Evolutionary conservation across 1,140 invertebrate genomes (phyloP), one percentile per base, ranked within the genome.

Genomic region (Monochamus saltuarius): DNA sequence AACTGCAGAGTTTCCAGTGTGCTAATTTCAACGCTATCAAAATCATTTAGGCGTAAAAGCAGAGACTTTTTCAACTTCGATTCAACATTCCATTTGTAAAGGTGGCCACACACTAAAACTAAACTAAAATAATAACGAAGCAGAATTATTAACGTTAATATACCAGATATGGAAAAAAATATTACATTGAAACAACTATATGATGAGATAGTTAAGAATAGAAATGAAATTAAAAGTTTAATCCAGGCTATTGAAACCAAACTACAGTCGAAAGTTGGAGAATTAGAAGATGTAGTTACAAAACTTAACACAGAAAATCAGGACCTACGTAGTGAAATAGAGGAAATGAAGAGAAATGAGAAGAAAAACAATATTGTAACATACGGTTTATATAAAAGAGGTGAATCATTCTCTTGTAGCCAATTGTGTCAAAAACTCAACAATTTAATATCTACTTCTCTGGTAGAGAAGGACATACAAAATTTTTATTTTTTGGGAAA

Each of bases 341-440:
- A 22, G 37, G n/a, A 58, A 47, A n/a, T n/a, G n/a, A n/a, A n/a
- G n/a, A 57, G 57, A 45, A 7, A 45, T 45, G 16, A 45, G 42
- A 45, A 45, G 16, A 7, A 7, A 14, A 45, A 45, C 16, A 45
- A 45, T 45, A 45, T 45, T 7, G 7, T 45, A 9, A 14, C 16
- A 45, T 45, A 11, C 14, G 13, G 42, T 11, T 45, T 9, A 7
- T 11, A 45, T 7, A 45, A 9, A 45, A 45, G 13, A 9, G 14
- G 16, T 7, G 9, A 7, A 45, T 7, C 42, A 45, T 9, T 45
- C 8, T n/a, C n/a, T n/a, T n/a, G n/a, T n/a, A 14, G 16, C 16
- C 16, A 7, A 14, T 8, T 45, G 42, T 45, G 42, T 14, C 7
- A 45, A 9, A 45, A 45, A 45, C 13, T 45, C 7, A 45, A 45